Evolutionary conservation across 2,888 invertebrate species (phyloP).

Genomic region (Molanna angustata): DNA sequence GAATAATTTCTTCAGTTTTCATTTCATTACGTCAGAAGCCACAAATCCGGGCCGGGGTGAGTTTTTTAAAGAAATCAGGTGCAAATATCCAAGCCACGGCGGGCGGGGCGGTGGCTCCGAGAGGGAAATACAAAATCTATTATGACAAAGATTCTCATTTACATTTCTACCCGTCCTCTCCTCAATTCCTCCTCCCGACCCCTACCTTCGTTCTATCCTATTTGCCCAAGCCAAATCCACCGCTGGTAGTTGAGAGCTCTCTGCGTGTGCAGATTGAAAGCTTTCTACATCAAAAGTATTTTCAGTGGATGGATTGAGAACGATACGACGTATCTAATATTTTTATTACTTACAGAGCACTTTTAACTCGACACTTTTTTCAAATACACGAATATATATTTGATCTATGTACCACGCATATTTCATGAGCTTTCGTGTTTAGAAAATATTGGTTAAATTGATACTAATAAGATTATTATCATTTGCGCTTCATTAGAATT

Average conservation of each 20-base stretch:
- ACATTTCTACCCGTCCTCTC: constrained; percentile 20
- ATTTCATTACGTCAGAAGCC: constrained; percentile 27
- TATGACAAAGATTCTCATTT: constrained; percentile 30
- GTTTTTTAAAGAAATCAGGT: constrained; percentile 29
- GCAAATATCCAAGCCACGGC: constrained; percentile 20
- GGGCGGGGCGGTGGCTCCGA: too few species aligned
- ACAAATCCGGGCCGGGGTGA: constrained; percentile 10
- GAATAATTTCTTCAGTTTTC: constrained; percentile 23
- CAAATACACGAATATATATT: too few species aligned
- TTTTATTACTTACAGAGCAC: too few species aligned
- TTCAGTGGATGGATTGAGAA: too few species aligned
- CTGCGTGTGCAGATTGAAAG: constrained; percentile 28
- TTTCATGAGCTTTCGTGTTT: too few species aligned
- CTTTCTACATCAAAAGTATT: constrained; percentile 25
- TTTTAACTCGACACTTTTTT: too few species aligned
- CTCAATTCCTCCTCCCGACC: constrained; percentile 14
- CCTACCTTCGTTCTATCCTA: too few species aligned
- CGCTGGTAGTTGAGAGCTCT: constrained; percentile 6
- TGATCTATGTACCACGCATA: too few species aligned
- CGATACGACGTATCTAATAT: too few species aligned
- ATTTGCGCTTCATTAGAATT: too few species aligned
- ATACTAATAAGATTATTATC: too few species aligned
- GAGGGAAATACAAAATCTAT: constrained; percentile 25
- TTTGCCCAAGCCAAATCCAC: constrained; percentile 23
- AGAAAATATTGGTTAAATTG: too few species aligned